A percentile compares a stretch with the other conserved stretches of the same genome.
Evolutionary conservation across 2,113 vertebrate species (phyloP).

Genomic region (Hippocampus guttulatus): DNA sequence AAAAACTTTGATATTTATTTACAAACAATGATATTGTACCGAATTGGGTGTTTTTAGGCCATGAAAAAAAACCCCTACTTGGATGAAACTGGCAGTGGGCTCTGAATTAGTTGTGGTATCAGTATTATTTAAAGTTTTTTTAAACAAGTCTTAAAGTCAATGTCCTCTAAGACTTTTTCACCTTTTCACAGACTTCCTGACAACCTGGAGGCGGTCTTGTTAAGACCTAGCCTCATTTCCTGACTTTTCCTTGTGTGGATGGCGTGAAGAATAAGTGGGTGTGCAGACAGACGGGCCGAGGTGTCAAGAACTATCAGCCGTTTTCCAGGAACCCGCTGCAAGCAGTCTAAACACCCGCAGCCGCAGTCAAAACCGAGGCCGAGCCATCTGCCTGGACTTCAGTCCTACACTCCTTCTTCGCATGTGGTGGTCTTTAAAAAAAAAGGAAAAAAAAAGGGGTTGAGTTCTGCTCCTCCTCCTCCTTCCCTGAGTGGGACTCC

Average conservation of each 20-base stretch:
- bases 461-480: slow-evolving; percentile 50
- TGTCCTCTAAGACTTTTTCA: slow-evolving; percentile 13
- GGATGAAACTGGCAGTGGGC: too few relatives aligned
- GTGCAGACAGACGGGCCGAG: slow-evolving; percentile 10
- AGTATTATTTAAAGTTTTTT: too few relatives aligned
- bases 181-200: slow-evolving; percentile 51
- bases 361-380: slow-evolving; percentile 2
- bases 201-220: slow-evolving; percentile 48
- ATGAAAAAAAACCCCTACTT: too few relatives aligned
- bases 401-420: slow-evolving; percentile 64
- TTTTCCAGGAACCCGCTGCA: neutral
- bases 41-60: too few relatives aligned
- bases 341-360: neutral
- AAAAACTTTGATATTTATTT: too few relatives aligned
- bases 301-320: neutral
- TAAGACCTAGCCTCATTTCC: slow-evolving; percentile 52
- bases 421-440: slow-evolving; percentile 58
- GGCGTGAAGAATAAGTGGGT: slow-evolving; percentile 30
- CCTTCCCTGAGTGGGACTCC: slow-evolving; percentile 42
- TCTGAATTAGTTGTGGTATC: too few relatives aligned
- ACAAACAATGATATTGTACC: too few relatives aligned
- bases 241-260: slow-evolving; percentile 29
- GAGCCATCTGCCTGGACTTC: slow-evolving; percentile 41
- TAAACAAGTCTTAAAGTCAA: neutral
- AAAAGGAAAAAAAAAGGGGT: slow-evolving; percentile 37